Conservation (phyloP, 2,113 vertebrate genomes). For the Chloebia gouldiae region DNA sequence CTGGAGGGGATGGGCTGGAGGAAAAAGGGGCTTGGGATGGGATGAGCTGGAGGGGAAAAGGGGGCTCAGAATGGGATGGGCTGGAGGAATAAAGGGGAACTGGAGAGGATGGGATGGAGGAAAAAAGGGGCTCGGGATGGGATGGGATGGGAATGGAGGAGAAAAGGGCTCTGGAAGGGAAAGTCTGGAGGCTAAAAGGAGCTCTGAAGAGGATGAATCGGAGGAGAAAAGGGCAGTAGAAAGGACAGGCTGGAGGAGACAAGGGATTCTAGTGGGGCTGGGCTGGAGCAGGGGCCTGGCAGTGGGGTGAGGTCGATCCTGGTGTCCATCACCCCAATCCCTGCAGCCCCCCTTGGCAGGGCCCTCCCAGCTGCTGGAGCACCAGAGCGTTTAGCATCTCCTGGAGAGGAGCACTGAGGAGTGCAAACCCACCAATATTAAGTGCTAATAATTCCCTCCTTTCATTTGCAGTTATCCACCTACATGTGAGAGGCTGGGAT, state of each 20-base stretch:
- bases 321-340: accelerated
- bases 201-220: accelerated
- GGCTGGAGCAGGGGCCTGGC: neutral
- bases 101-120: accelerated
- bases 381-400: neutral
- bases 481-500: neutral
- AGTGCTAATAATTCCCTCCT: slow-evolving; percentile 50
- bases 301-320: accelerated
- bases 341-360: neutral
- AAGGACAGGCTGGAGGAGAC: neutral
- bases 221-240: neutral
- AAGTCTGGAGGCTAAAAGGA: neutral
- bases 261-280: neutral
- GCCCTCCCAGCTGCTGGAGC: neutral
- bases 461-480: slow-evolving; percentile 56
- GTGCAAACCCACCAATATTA: neutral
- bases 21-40: neutral
- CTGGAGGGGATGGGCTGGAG: neutral
- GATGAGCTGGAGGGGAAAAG: too few relatives aligned
- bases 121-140: too few relatives aligned
- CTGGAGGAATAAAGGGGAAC: too few relatives aligned
- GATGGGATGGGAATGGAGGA: neutral
- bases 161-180: neutral
- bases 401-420: neutral
- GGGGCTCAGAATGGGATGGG: too few relatives aligned